Percentiles rank a stretch among this genome's conserved stretches.
Conservation (phyloP, 2,888 invertebrate genomes). For the Blastobasis adustella region DNA sequence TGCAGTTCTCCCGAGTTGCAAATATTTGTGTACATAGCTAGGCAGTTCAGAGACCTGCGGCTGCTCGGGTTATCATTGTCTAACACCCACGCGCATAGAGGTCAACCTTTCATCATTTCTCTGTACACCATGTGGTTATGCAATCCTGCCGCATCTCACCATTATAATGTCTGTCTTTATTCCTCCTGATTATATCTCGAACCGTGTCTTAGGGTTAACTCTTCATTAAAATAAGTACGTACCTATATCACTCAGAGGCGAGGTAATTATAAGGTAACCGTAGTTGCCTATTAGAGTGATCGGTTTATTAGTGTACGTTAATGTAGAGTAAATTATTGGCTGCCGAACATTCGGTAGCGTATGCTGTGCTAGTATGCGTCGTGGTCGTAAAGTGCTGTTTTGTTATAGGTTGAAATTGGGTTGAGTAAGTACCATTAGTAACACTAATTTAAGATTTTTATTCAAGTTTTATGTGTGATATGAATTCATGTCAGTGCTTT, state of each 20-base stretch:
- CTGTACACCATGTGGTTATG: slow-evolving; percentile 33
- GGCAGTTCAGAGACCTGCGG: slow-evolving; percentile 58
- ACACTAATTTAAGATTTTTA: no score
- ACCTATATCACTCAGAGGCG: neutral
- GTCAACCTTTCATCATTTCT: slow-evolving; percentile 51
- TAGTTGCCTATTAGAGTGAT: slow-evolving; percentile 14
- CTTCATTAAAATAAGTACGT: slow-evolving; percentile 4
- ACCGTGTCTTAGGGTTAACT: slow-evolving; percentile 10
- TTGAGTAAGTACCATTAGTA: no score
- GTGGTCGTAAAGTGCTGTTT: no score
- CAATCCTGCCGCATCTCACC: slow-evolving; percentile 21
- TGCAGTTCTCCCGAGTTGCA: neutral
- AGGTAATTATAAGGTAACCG: slow-evolving; percentile 8
- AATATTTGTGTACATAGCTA: slow-evolving; percentile 69
- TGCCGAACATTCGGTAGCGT: slow-evolving; percentile 7
- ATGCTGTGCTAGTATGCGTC: no score
- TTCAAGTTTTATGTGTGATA: no score
- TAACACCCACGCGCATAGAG: slow-evolving; percentile 44
- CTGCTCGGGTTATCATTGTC: slow-evolving; percentile 48
- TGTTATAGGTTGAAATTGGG: no score
- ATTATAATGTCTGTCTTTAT: slow-evolving; percentile 33
- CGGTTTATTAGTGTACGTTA: slow-evolving; percentile 16
- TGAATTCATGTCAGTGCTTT: no score
- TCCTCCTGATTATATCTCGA: slow-evolving; percentile 29
- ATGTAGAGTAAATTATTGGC: slow-evolving; percentile 21